phyloP scores from a whole-genome alignment of 2,113 vertebrate species.

The Amblyopsis rosae region DNA sequence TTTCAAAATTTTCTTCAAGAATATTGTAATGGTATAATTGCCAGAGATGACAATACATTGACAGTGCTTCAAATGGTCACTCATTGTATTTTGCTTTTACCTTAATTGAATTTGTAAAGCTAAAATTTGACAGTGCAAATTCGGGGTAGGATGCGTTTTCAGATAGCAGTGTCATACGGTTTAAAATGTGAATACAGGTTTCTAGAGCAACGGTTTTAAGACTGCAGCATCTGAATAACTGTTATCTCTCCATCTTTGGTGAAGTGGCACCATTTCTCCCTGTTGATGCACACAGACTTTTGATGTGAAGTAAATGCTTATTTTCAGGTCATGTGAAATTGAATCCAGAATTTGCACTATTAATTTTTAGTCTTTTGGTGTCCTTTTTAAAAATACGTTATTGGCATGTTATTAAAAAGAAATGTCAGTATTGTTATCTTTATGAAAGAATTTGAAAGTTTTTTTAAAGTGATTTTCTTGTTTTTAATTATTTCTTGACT shows the following conservation, averaged over 20 bases:
- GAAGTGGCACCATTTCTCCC: constrained; percentile 37
- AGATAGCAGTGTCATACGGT: constrained; percentile 34
- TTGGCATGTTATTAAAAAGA: constrained; percentile 68
- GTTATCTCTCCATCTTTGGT: constrained; percentile 34
- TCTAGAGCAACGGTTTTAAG: constrained; percentile 68
- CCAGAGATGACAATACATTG: constrained; percentile 26
- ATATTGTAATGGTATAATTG: constrained; percentile 26
- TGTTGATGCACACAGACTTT: constrained; percentile 29
- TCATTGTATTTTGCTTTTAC: constrained; percentile 54
- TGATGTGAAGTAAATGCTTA: constrained; percentile 41
- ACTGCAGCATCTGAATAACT: constrained; percentile 38
- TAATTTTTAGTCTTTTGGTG: constrained; percentile 34
- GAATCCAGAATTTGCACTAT: constrained; percentile 66
- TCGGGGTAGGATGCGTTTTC: constrained; percentile 34
- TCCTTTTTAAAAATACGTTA: constrained; percentile 58
- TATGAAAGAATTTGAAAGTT: constrained; percentile 63
- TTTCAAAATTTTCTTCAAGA: constrained; percentile 30
- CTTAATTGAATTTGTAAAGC: constrained; percentile 50
- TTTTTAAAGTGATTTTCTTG: constrained; percentile 50
- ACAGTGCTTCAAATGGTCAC: constrained; percentile 37
- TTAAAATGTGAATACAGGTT: constrained; percentile 65
- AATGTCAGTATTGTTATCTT: constrained; percentile 73
- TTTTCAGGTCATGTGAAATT: constrained; percentile 41
- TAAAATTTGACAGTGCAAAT: constrained; percentile 58
- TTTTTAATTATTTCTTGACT: constrained; percentile 57